Base-by-base conservation (phyloP, 64 coral and sea anemone genomes). In the Acropora tenuis region DNA sequence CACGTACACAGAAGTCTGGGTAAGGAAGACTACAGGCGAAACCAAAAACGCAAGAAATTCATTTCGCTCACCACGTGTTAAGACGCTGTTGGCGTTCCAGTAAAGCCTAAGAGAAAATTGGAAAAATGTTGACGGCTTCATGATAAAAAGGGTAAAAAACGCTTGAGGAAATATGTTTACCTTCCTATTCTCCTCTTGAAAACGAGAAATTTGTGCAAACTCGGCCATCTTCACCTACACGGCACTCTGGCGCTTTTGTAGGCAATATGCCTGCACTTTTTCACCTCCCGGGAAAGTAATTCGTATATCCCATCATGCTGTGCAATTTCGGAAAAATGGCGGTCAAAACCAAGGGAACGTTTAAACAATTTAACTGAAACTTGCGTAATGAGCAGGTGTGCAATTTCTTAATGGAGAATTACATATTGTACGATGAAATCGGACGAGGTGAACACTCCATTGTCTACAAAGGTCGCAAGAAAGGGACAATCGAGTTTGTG, bases 381-480 rank as follows among this genome's bases (percentile, higher is more conserved):
- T 0, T 4, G 1, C 69, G 74, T 77, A 84, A 30, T 30, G 30
- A 30, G 30, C 0, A 30, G 30, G 30, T 30, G 30, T 30, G 30
- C 6, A 48, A 60, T 57, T 45, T 87, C 69, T 55, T 74, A 5
- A 99, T 99, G 97, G 97, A 99, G 57, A 99, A 99, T 79, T 99
- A 99, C 76, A 94, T 96, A 3, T 76, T 96, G 13, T 99, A 99
- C 80, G 97, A 99, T 59, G 97, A 99, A 80, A 80, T 99, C 78
- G 97, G 97, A 30, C 79, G 97, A 68, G 97, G 97, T 16, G 90
- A 95, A 13, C 89, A 94, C 50, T 99, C 97, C 13, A 80, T 99
- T 75, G 97, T 99, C 52, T 99, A 99, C 84, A 99, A 99, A 91
- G 97, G 97, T 12, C 90, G 97, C 7, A 99, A 99, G 53, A 99